These are phyloP conservation scores for Leptura quadrifasciata DNA, from an alignment of 2,888 invertebrate genomes.

Conservation along the genomic window DNA sequence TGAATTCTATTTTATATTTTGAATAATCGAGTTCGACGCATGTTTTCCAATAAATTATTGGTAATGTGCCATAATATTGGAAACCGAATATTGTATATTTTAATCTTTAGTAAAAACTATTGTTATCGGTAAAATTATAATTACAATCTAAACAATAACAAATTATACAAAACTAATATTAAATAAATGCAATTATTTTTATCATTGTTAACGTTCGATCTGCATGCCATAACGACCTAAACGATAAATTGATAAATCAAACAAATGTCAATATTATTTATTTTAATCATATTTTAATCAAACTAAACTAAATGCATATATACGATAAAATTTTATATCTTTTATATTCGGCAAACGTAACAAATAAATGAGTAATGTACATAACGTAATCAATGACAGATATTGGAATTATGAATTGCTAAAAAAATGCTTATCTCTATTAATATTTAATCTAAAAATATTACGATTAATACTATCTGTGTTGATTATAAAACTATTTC, in stretches of 20 bases:
- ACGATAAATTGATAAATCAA: slow-evolving; percentile 32
- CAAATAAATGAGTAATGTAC: slow-evolving; percentile 8
- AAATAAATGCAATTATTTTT: slow-evolving; percentile 41
- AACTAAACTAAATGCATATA: slow-evolving; percentile 15
- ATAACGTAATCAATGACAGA: not conserved
- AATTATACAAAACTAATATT: slow-evolving; percentile 28
- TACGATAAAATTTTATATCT: slow-evolving; percentile 16
- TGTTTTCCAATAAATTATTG: not conserved
- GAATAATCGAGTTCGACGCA: no score
- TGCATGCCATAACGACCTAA: slow-evolving; percentile 13
- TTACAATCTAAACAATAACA: slow-evolving; percentile 32
- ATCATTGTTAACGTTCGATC: slow-evolving; percentile 11
- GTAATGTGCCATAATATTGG: not conserved
- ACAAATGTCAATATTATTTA: slow-evolving; percentile 35
- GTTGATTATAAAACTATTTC: slow-evolving; percentile 1
- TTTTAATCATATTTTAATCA: slow-evolving; percentile 39
- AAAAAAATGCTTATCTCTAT: not conserved
- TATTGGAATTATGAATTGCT: not conserved
- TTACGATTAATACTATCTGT: not conserved
- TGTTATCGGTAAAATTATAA: slow-evolving; percentile 8
- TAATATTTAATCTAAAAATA: not conserved
- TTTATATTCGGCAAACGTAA: slow-evolving; percentile 15
- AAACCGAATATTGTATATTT: not conserved
- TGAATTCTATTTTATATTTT: no score
- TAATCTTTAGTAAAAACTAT: not conserved